A percentile compares a stretch with the other conserved stretches of the same genome.
These are phyloP conservation scores for Hystrix brachyura DNA, from an alignment of 2,113 vertebrate genomes.

Conservation along the genomic window DNA sequence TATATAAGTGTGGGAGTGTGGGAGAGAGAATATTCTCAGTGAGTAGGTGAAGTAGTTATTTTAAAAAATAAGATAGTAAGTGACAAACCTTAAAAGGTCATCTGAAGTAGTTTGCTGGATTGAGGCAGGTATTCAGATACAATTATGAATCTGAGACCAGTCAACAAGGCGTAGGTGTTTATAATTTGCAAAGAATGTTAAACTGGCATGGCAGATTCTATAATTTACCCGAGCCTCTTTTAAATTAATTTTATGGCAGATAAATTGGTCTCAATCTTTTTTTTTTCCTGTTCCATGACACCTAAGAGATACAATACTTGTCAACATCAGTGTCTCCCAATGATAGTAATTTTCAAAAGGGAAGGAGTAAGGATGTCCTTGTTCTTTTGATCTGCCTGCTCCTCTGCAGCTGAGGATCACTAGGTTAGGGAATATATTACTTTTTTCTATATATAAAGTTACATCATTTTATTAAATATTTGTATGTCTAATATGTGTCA, in stretches of 20 bases:
- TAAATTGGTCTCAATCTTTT: not conserved
- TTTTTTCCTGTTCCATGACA: not conserved
- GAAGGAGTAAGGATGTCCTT: not conserved
- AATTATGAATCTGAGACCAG: constrained; percentile 18
- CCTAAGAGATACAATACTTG: not conserved
- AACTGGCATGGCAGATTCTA: not conserved
- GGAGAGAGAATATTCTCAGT: not conserved
- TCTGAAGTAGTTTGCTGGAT: constrained; percentile 50
- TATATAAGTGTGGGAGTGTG: not conserved
- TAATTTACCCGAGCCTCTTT: not conserved
- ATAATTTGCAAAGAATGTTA: constrained; percentile 30
- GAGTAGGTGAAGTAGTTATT: constrained; percentile 30
- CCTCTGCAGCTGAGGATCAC: not conserved
- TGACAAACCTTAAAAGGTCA: constrained; percentile 3
- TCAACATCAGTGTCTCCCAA: not conserved
- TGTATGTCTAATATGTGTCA: not conserved
- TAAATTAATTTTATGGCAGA: not conserved
- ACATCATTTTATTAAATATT: constrained; percentile 25
- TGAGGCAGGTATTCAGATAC: not conserved
- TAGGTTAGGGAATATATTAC: not conserved
- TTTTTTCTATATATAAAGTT: not conserved
- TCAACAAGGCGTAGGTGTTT: not conserved
- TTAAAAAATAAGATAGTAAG: constrained; percentile 33
- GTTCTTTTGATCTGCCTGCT: not conserved
- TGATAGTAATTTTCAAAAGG: constrained; percentile 1